A percentile compares a stretch with the other conserved stretches of the same genome.
Evolutionary conservation across 2,797 vertebrate species (phyloP).

Genomic region (Bufotes viridis): DNA sequence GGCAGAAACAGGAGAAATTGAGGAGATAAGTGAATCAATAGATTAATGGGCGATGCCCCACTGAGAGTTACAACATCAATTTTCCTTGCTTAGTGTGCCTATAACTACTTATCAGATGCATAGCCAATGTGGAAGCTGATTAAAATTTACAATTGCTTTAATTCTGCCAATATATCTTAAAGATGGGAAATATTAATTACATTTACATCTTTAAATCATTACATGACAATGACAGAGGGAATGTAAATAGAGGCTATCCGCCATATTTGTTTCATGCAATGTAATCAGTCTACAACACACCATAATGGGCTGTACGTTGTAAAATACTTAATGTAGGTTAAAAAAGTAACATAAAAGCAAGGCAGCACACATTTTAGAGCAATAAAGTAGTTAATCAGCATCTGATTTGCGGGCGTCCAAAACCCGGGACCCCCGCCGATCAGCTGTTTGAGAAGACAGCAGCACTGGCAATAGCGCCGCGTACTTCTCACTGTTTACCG

Average conservation of each 20-base stretch:
- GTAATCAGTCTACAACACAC: background rate
- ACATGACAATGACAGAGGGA: background rate
- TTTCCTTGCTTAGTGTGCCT: conserved; percentile 40
- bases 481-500: no score
- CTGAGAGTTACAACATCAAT: conserved; percentile 57
- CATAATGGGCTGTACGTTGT: background rate
- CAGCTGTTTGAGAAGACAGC: no score
- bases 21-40: conserved; percentile 59
- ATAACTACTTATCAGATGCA: conserved; percentile 36
- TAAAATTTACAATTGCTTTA: conserved; percentile 37
- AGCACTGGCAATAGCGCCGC: no score
- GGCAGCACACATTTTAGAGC: background rate
- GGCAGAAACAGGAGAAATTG: conserved; percentile 39
- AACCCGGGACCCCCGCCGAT: no score
- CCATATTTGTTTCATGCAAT: background rate
- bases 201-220: background rate
- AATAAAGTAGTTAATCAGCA: no score
- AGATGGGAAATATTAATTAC: conserved; percentile 35
- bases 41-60: conserved; percentile 56
- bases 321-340: background rate
- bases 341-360: background rate
- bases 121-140: background rate
- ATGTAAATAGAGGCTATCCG: background rate
- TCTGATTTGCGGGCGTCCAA: no score
- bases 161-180: conserved; percentile 41